Base-by-base conservation (phyloP, 2,888 invertebrate species). In the Platycheirus rosarum region DNA sequence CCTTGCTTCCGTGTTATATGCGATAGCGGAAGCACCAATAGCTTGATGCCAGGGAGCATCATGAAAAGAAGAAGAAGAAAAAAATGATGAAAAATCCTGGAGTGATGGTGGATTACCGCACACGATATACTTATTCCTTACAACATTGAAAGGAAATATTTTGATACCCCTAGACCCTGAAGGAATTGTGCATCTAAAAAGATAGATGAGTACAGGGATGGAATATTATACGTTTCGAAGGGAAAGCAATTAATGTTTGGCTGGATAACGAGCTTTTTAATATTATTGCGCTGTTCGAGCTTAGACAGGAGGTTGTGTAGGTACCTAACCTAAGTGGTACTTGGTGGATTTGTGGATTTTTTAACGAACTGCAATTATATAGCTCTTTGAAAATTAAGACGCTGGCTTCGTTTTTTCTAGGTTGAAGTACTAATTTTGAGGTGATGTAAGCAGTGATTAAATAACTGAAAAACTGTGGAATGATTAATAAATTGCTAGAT, bases 111-210 rank as follows among this genome's bases (percentile, higher is more conserved):
- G 75, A 66, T 80, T 70, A 75, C 70, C 42, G 48, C 74, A 48
- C 68, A 49, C 74, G 42, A 49, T 63, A 63, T 48, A 16, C 32
- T 14, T 26, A 14, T 55, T 7, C 0, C 7, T 5, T 37, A 26
- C 55, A 23, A 14, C 16, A 14, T 35, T 37, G 29, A 14, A 62
- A 35, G 69, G 63, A 69, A 79, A 79, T 80, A 65, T 80, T 80
- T 80, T 80, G 75, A 70, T 80, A 75, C 51, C 74, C 74, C 57
- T 65, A 16, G 74, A 60, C 74, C 74, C 57, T 65, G 13, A 69
- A 60, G 57, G 57, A 69, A 63, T 49, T 74, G 63, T 65, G 57
- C 57, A 44, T 37, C 57, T 16, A 16, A 23, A 69, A 37, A 65
- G 55, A 46, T 57, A 20, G 51, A 63, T 70, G 62, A 37, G 32